Conservation (phyloP, 1,140 invertebrate genomes). For the Trissolcus basalis region DNA sequence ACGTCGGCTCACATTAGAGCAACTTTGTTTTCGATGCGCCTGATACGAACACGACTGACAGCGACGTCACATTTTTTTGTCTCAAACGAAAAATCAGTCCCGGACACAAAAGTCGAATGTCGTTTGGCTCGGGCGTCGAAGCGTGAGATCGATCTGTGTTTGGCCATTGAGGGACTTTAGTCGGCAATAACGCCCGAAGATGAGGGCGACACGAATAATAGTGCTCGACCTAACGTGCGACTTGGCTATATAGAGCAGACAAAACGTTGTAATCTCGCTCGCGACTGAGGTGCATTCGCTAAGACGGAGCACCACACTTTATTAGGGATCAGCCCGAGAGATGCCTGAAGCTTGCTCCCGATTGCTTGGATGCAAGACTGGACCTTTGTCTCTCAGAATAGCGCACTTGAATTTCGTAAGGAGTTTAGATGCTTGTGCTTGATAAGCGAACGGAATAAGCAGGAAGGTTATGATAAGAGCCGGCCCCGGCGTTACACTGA, state of each 20-base stretch:
- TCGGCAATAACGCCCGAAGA: slow-evolving; percentile 11
- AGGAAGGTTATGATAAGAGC: slow-evolving; percentile 19
- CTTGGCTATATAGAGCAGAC: slow-evolving; percentile 15
- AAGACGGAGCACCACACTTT: slow-evolving; percentile 32
- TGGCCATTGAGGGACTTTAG: slow-evolving; percentile 19
- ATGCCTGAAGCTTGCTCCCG: slow-evolving; percentile 4
- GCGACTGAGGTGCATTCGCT: slow-evolving; percentile 17
- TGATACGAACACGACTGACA: too few relatives aligned
- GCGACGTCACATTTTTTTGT: too few relatives aligned
- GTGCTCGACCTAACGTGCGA: slow-evolving; percentile 21
- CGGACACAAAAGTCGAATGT: background rate
- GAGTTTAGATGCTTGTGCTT: slow-evolving; percentile 9
- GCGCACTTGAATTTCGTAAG: slow-evolving; percentile 8
- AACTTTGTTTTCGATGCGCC: too few relatives aligned
- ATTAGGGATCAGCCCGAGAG: slow-evolving; percentile 24
- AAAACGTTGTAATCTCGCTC: slow-evolving; percentile 34
- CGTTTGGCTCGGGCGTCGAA: slow-evolving; percentile 15
- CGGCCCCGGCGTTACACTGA: slow-evolving; percentile 8
- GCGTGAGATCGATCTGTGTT: slow-evolving; percentile 20
- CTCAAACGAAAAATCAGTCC: too few relatives aligned
- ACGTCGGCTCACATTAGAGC: slow-evolving; percentile 20
- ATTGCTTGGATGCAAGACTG: slow-evolving; percentile 21
- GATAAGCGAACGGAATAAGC: slow-evolving; percentile 26
- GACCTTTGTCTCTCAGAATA: slow-evolving; percentile 18
- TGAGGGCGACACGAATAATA: slow-evolving; percentile 23